phyloP scores from a whole-genome alignment of 2,113 vertebrate genomes.

The Cygnus atratus region DNA sequence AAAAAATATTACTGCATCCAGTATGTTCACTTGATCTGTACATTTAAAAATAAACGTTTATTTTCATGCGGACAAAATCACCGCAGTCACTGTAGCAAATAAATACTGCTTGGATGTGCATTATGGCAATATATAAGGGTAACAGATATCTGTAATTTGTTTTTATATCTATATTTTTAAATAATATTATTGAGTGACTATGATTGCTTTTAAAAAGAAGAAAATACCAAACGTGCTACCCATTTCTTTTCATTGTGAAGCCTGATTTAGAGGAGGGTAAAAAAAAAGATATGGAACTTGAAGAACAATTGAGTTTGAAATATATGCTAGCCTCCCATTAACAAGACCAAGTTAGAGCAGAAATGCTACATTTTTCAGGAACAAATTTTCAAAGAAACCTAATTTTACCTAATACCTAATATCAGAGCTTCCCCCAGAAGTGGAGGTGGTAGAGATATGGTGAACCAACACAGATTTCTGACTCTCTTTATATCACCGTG shows the following conservation, averaged over 20 bases:
- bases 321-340: background rate
- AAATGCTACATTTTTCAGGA: background rate
- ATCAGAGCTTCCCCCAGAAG: background rate
- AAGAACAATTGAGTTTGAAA: background rate
- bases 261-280: background rate
- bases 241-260: background rate
- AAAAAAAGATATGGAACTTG: background rate
- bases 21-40: background rate
- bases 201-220: background rate
- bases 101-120: background rate
- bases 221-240: background rate
- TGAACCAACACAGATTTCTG: background rate
- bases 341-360: background rate
- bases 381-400: background rate
- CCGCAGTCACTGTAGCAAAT: background rate
- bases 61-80: slow-evolving; percentile 16
- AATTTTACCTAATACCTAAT: background rate
- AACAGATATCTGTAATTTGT: background rate
- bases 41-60: slow-evolving; percentile 1
- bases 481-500: background rate
- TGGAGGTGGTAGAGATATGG: background rate
- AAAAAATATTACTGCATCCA: background rate
- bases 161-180: background rate
- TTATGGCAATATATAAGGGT: background rate
- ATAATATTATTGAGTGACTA: background rate